Evolutionary conservation across 1,140 invertebrate genomes (phyloP).

Genomic region (Halictus rubicundus): DNA sequence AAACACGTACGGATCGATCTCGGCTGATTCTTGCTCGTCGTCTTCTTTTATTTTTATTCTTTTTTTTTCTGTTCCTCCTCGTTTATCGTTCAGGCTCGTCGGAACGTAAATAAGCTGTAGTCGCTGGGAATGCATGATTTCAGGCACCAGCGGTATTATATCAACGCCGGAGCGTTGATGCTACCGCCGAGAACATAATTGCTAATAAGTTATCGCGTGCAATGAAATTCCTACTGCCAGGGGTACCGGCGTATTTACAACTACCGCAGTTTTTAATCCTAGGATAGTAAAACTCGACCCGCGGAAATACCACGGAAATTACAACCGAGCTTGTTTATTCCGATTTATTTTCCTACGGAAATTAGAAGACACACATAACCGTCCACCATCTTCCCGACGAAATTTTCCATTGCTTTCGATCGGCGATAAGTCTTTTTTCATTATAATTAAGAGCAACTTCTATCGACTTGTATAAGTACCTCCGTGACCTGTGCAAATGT

Average conservation of each 20-base stretch:
- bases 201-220: conserved; percentile 17
- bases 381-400: no score
- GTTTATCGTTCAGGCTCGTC: not conserved
- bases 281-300: not conserved
- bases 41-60: not conserved
- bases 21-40: not conserved
- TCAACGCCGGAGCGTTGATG: not conserved
- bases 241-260: not conserved
- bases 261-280: not conserved
- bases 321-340: not conserved
- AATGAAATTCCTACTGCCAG: not conserved
- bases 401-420: no score
- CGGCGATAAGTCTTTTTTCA: no score
- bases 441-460: no score
- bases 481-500: no score
- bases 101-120: not conserved
- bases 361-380: no score
- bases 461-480: no score
- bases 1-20: not conserved
- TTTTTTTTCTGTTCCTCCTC: not conserved
- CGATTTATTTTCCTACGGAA: no score
- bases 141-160: not conserved
- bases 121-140: not conserved
- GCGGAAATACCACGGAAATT: not conserved
- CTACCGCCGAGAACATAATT: not conserved